These are phyloP conservation scores for Astreopora myriophthalma DNA, from an alignment of 64 coral and sea anemone species.

Conservation along the genomic window DNA sequence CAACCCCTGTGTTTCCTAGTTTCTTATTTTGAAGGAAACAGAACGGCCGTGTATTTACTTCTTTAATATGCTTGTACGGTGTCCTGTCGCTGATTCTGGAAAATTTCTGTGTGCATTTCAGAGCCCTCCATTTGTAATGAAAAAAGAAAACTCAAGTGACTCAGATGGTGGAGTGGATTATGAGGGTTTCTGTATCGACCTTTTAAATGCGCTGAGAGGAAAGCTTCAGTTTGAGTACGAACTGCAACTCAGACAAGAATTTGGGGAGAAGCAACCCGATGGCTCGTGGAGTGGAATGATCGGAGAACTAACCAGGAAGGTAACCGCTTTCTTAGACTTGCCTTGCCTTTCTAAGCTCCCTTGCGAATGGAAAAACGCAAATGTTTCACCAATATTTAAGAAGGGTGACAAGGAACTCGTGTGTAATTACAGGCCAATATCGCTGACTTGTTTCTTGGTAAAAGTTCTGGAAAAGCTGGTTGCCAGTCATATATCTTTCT, in stretches of 20 bases:
- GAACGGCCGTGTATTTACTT: no score
- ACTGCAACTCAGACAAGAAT: constrained; percentile 2
- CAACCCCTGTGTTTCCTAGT: no score
- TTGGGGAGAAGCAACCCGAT: constrained; percentile 46
- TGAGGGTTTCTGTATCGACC: constrained; percentile 86
- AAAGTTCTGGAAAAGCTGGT: no score
- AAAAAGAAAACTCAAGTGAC: background rate
- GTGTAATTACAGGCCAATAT: no score
- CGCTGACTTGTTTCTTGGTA: no score
- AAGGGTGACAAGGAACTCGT: no score
- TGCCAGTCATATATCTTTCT: no score
- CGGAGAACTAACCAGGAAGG: constrained; percentile 73
- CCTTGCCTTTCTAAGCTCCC: background rate
- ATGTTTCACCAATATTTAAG: no score
- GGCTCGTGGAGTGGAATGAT: constrained; percentile 72
- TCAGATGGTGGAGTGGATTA: background rate
- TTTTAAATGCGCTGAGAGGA: constrained; percentile 62
- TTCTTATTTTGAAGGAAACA: no score
- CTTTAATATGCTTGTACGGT: no score
- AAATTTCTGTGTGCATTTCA: background rate
- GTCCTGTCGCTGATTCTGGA: no score
- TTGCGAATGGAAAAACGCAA: background rate
- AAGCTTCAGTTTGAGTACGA: constrained; percentile 84
- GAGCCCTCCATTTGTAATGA: constrained; percentile 79
- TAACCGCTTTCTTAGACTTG: background rate